Base-by-base conservation (phyloP, 2,113 vertebrate species). In the Poeciliopsis occidentalis region DNA sequence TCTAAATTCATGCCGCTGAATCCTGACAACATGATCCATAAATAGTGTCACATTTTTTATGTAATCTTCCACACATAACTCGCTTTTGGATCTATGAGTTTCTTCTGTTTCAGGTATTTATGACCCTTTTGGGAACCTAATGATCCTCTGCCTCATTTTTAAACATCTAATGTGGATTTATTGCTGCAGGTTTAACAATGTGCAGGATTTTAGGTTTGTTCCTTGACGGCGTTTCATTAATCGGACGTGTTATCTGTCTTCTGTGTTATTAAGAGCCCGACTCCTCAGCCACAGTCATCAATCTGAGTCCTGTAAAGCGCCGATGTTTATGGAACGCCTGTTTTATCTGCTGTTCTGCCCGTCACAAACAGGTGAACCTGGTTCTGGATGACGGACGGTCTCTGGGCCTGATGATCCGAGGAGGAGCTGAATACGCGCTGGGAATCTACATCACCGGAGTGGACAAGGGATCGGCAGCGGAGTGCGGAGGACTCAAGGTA, bases 361-460 rank as follows among this genome's bases (percentile, higher is more conserved):
- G 19, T 83, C 12, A 79, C 71, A 15, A 32, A 31, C 88, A 99
- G 97, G 98, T 99, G 73, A 99, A 99, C 85, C 86, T 99, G 92
- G 96, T 99, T 37, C 90, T 99, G 91, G 96, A 96, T 0, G 96
- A 98, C 2, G 98, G 97, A 8, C 96, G 96, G 0, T 97, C 97
- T 61, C 92, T 99, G 85, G 98, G 98, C 57, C 94, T 99, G 71
- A 98, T 98, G 86, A 97, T 99, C 84, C 94, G 98, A 0, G 98
- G 98, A 4, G 98, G 98, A 71, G 96, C 96, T 0, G 98, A 99
- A 63, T 99, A 98, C 4, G 95, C 97, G 27, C 90, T 99, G 71
- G 98, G 98, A 41, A 97, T 99, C 85, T 99, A 98, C 91, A 96
- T 99, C 94, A 97, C 98, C 0, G 98, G 98, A 0, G 97, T 99